Percentiles rank a stretch among this genome's conserved stretches.
Evolutionary conservation across 2,888 invertebrate genomes (phyloP).

Genomic region (Brenthis daphne): DNA sequence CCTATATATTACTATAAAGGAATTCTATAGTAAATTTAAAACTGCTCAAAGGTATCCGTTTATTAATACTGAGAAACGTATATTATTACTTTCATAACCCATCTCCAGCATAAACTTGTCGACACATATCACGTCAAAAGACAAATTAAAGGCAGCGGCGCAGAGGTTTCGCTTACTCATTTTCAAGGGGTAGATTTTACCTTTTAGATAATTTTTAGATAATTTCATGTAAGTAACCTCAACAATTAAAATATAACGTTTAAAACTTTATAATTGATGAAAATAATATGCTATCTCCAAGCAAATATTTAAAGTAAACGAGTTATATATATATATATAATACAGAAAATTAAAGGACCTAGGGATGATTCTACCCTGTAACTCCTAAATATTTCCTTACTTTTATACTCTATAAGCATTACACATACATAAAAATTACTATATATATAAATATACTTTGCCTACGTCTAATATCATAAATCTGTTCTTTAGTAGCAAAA

Average conservation of each 20-base stretch:
- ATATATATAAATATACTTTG: too few species aligned
- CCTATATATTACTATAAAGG: background rate
- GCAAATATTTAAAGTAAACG: background rate
- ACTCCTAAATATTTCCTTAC: too few species aligned
- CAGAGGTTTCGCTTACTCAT: slow-evolving; percentile 40
- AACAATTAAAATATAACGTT: slow-evolving; percentile 10
- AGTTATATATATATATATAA: too few species aligned
- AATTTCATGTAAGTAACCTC: slow-evolving; percentile 25
- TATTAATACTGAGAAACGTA: slow-evolving; percentile 35
- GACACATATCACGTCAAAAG: slow-evolving; percentile 41
- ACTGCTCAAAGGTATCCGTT: slow-evolving; percentile 27
- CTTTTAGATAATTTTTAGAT: slow-evolving; percentile 35
- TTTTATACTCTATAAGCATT: too few species aligned
- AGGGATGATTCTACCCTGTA: too few species aligned
- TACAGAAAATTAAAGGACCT: too few species aligned
- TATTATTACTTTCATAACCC: slow-evolving; percentile 35
- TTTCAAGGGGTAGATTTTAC: slow-evolving; percentile 36
- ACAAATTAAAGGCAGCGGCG: slow-evolving; percentile 39
- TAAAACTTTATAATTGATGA: slow-evolving; percentile 11
- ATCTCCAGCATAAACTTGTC: slow-evolving; percentile 36
- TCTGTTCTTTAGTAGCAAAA: too few species aligned
- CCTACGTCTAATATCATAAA: too few species aligned
- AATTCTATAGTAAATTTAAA: slow-evolving; percentile 20
- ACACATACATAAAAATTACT: too few species aligned
- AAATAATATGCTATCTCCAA: slow-evolving; percentile 3